phyloP scores from a whole-genome alignment of 2,888 invertebrate species.

The Agrochola lychnidis region DNA sequence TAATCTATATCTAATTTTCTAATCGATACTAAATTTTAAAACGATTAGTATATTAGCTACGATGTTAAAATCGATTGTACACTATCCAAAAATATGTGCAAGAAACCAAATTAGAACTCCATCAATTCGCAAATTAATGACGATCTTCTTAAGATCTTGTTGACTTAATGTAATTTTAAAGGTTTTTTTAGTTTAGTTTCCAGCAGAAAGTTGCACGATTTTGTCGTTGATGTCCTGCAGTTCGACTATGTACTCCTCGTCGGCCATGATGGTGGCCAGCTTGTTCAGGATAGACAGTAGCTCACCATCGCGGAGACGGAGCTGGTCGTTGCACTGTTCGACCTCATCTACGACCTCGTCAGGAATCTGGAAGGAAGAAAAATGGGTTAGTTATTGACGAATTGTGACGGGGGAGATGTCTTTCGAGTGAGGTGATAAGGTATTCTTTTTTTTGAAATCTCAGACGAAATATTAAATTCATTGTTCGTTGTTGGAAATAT shows the following conservation, averaged over 20 bases:
- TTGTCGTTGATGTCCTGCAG: constrained; percentile 94
- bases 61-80: constrained; percentile 10
- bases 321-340: constrained; percentile 93
- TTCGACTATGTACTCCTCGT: constrained; percentile 94
- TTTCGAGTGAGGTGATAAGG: not conserved
- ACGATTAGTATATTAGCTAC: constrained; percentile 28
- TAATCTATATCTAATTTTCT: constrained; percentile 10
- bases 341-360: constrained; percentile 92
- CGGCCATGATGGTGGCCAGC: constrained; percentile 93
- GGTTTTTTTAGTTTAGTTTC: constrained; percentile 68
- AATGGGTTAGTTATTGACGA: not conserved
- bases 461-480: not conserved
- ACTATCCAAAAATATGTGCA: constrained; percentile 12
- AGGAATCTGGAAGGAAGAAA: constrained; percentile 89
- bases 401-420: not conserved
- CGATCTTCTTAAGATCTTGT: constrained; percentile 1
- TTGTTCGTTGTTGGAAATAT: not conserved
- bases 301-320: constrained; percentile 92
- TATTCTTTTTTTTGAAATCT: not conserved
- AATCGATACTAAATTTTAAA: constrained; percentile 23
- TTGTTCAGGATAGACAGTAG: constrained; percentile 92
- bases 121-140: constrained; percentile 26
- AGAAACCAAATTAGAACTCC: constrained; percentile 44
- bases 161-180: constrained; percentile 6
- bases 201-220: constrained; percentile 90